Evolutionary conservation across 2,113 vertebrate genomes (phyloP), one percentile per base, ranked within the genome.

Genomic region (Archilochus colubris): DNA sequence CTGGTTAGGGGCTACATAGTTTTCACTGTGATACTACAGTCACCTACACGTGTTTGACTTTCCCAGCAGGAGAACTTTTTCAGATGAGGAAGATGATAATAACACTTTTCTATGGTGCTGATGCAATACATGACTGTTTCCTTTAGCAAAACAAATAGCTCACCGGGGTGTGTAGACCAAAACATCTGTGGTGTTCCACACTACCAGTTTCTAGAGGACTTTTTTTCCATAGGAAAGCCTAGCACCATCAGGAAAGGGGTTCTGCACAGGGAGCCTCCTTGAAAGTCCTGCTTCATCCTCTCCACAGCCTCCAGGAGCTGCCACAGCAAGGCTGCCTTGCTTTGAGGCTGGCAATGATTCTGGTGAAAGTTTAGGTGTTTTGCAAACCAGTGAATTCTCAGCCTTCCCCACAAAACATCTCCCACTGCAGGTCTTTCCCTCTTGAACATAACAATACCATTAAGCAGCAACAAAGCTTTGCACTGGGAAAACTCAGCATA

Each of bases 101-200:
- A 67, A 67, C 0, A 0, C 23, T 78, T 86, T 86, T 81, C 48
- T 75, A 25, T 54, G 70, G n/a, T 72, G 89, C 50, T 89, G 84
- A 87, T 91, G 81, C 62, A 87, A 68, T 67, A 81, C 70, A 46
- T 16, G n/a, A 19, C 64, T 61, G n/a, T 82, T 91, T 80, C 79
- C 67, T 93, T 58, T 62, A 85, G 79, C 90, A 82, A 88, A 94
- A 67, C 85, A 93, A 94, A 83, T 69, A 90, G 21, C 63, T 88
- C 36, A 23, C 20, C 17, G 82, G 62, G n/a, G 63, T 67, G 67
- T 69, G 68, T 40, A 51, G 70, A 68, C 23, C 40, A 66, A 93
- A 88, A 82, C n/a, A 88, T 14, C 82, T 74, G 84, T 38, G 43
- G 31, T 72, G 70, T 88, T 93, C 46, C 50, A 57, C 54, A 22